Evolutionary conservation across 2,888 invertebrate genomes (phyloP).

Genomic region (Scaptomyza cyrtandrae): DNA sequence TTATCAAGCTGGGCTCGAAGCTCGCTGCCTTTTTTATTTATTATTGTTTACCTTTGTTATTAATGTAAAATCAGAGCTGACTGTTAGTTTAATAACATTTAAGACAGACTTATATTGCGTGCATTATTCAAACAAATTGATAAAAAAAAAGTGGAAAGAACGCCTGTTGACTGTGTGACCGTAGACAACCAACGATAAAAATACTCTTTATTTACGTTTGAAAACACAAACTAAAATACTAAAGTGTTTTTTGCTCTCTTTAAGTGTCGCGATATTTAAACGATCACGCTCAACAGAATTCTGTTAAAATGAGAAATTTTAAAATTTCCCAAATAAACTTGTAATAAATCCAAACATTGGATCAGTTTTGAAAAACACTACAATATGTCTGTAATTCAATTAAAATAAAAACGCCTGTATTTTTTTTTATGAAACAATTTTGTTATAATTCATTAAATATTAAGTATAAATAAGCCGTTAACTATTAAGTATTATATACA

Average conservation of each 20-base stretch:
- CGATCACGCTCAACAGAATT: neutral
- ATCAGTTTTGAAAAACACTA: neutral
- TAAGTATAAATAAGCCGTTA: slow-evolving; percentile 78
- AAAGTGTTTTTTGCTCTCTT: no score
- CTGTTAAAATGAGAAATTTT: neutral
- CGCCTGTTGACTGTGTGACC: slow-evolving; percentile 9
- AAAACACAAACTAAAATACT: slow-evolving; percentile 4
- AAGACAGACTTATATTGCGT: neutral
- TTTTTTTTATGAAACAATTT: slow-evolving; percentile 72
- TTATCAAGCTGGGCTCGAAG: neutral
- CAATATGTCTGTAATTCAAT: neutral
- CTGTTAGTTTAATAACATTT: neutral
- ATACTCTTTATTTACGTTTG: neutral
- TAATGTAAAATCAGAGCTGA: neutral
- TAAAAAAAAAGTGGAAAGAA: slow-evolving; percentile 11
- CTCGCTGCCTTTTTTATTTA: neutral
- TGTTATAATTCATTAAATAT: slow-evolving; percentile 78
- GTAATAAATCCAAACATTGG: neutral
- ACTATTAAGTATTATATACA: slow-evolving; percentile 80
- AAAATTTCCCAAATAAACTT: neutral
- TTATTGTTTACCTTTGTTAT: neutral
- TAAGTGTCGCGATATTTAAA: no score
- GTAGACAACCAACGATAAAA: neutral
- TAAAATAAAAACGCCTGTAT: slow-evolving; percentile 20
- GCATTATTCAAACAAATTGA: neutral